Evolutionary conservation across 2,888 invertebrate genomes (phyloP), one percentile per base, ranked within the genome.

Genomic region (Dolichopus griseipennis): DNA sequence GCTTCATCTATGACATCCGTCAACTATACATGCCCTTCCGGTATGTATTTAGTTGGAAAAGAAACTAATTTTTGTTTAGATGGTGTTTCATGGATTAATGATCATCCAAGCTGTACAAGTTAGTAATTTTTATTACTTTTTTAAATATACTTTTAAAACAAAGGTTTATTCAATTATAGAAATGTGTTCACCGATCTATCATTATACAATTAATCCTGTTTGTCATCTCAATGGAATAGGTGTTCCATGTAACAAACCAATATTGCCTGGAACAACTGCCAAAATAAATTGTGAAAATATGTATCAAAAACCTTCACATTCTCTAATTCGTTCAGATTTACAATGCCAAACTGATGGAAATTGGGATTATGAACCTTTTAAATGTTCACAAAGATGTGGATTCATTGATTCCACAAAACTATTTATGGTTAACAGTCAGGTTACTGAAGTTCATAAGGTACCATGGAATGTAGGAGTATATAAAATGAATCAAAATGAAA

Each of bases 381-480:
- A 68, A 6, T 79, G 79, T 68, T 67, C 68, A 18, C 75, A 75
- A 3, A 68, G 73, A 2, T 80, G 78, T 66, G 78, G 78, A 1
- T 64, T 71, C n/a, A 70, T 68, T 64, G 7, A 69, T 15, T 7
- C 66, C 8, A 15, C 18, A 15, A 69, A 66, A 18, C 37, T 71
- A 10, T 72, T 74, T 67, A 63, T 72, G 1, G 69, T 65, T 1
- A 69, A 69, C 41, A 65, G 37, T n/a, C 67, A 52, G 20, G 9
- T 0, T 66, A 73, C 52, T 0, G 74, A 66, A 66, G 71, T 65
- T 2, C 65, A 70, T 1, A 41, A 70, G 34, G 74, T 73, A 7
- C 79, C 78, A 8, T 79, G 78, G 79, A 69, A 77, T 22, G 76
- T 76, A 2, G 76, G 74, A 41, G 72, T 77, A 34, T 76, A 74